Evolutionary conservation across 1,140 invertebrate species (phyloP), one percentile per base, ranked within the genome.

Genomic region (Hyles vespertilio): DNA sequence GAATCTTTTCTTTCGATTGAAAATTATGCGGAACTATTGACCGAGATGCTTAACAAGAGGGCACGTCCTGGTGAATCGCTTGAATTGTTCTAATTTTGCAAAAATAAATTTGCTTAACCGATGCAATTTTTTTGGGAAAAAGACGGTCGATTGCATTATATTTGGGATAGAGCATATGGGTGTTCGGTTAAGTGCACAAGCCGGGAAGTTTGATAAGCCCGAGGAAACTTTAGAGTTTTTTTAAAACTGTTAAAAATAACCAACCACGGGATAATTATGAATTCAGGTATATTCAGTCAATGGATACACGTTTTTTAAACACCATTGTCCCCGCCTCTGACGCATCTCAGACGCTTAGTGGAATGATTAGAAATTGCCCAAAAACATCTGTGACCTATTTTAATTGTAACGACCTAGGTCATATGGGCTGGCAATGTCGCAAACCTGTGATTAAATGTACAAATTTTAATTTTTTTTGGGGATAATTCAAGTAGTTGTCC

Each of bases 41-140:
- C 63, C 0, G 63, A 74, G 11, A 78, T 80, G 73, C 52, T 78
- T 52, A 53, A 62, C n/a, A n/a, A n/a, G n/a, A n/a, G n/a, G n/a
- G n/a, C n/a, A n/a, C n/a, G n/a, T n/a, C n/a, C n/a, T n/a, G 64
- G 67, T 2, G 74, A 81, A 47, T 71, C 77, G 2, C 58, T 68
- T 10, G 59, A 76, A 45, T 9, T 61, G 1, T 73, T 77, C 59
- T 77, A 68, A 59, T 78, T 69, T 56, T 32, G n/a, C 67, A 2
- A 77, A 81, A 62, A 63, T 68, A 3, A 71, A 74, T 11, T 32
- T 79, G 7, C 51, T 77, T 32, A 69, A 63, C 12, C 8, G 65
- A 0, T 75, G 73, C 59, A 66, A 70, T 63, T 73, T 75, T 3
- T 58, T 66, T 59, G 65, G 60, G 8, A 74, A 63, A 44, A 58